Evolutionary conservation across 2,888 invertebrate species (phyloP).

Genomic region (Caenorhabditis drosophilae): DNA sequence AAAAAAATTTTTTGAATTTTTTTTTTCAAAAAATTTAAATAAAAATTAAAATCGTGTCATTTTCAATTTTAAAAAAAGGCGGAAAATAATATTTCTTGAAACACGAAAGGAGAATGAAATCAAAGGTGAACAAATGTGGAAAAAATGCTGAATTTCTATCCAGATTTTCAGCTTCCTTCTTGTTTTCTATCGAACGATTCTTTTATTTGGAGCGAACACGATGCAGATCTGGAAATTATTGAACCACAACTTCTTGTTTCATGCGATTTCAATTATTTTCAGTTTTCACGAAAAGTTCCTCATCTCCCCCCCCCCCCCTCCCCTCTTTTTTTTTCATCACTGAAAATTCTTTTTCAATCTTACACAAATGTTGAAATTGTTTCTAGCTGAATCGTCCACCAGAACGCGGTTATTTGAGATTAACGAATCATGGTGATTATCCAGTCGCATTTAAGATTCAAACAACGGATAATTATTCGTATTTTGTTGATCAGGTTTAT

Average conservation of each 20-base stretch:
- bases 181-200: conserved; percentile 24
- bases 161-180: too few species aligned
- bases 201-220: conserved; percentile 36
- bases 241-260: conserved; percentile 47
- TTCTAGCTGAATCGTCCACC: conserved; percentile 34
- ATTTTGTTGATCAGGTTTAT: conserved; percentile 40
- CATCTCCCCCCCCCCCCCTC: too few species aligned
- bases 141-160: too few species aligned
- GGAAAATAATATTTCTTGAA: too few species aligned
- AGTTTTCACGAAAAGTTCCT: conserved; percentile 22
- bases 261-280: conserved; percentile 29
- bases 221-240: conserved; percentile 41
- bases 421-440: conserved; percentile 45
- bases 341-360: neutral
- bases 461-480: conserved; percentile 48
- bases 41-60: too few species aligned
- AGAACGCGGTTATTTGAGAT: conserved; percentile 17
- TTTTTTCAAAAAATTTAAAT: too few species aligned
- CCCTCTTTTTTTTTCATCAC: too few species aligned
- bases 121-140: too few species aligned
- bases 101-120: too few species aligned
- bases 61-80: too few species aligned
- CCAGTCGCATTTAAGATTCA: conserved; percentile 50
- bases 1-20: too few species aligned
- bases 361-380: neutral